Evolutionary conservation across 2,113 vertebrate species (phyloP).

Genomic region (Pampusana beccarii): DNA sequence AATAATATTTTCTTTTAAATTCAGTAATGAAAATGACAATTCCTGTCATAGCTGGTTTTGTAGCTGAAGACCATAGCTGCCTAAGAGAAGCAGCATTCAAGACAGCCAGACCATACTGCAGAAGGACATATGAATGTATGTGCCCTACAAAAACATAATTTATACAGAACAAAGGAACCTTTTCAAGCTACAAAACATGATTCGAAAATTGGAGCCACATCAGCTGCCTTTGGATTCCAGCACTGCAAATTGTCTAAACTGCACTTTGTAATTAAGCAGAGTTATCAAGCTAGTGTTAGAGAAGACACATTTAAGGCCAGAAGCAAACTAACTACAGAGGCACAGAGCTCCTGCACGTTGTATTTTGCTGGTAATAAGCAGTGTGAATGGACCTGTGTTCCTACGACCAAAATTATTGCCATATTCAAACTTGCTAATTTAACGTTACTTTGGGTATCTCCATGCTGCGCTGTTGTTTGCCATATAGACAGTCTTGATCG

Average conservation of each 20-base stretch:
- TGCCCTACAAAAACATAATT: background rate
- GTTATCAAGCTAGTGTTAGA: background rate
- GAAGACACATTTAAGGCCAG: background rate
- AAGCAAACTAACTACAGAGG: background rate
- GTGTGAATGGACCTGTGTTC: background rate
- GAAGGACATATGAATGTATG: background rate
- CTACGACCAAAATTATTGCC: background rate
- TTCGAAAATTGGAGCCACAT: background rate
- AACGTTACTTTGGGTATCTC: background rate
- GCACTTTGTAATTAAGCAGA: background rate
- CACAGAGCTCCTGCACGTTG: background rate
- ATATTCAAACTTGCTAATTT: background rate
- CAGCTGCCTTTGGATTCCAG: background rate
- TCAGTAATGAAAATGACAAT: background rate
- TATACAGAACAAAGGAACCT: background rate
- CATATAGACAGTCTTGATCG: background rate
- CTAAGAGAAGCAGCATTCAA: background rate
- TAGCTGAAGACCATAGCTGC: background rate
- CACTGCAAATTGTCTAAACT: background rate
- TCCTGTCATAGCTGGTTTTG: background rate
- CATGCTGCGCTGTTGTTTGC: background rate
- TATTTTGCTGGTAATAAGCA: background rate
- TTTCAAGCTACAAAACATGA: background rate
- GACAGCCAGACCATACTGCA: background rate
- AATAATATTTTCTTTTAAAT: background rate